Evolutionary conservation across 2,113 vertebrate species (phyloP).

Genomic region (Otolemur garnettii): DNA sequence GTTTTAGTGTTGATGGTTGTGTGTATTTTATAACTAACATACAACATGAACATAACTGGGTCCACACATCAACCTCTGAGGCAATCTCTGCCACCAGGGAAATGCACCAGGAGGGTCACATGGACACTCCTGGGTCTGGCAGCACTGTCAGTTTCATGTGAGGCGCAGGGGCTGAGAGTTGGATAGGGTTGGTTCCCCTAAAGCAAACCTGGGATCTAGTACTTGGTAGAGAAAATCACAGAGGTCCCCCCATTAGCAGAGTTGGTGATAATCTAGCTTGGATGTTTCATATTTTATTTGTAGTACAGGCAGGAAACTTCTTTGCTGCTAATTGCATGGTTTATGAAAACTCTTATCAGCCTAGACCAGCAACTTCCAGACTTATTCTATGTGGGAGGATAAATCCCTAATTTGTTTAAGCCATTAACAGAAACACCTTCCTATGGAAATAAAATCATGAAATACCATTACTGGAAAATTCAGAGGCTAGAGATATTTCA

Average conservation of each 20-base stretch:
- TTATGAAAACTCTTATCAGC: not conserved
- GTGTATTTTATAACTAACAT: not conserved
- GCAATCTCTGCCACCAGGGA: not conserved
- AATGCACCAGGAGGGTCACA: not conserved
- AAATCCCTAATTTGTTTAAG: not conserved
- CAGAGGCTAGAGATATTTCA: not conserved
- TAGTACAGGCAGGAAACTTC: not conserved
- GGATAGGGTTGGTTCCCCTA: not conserved
- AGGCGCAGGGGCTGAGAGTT: not conserved
- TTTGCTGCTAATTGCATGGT: not conserved
- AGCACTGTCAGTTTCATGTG: not conserved
- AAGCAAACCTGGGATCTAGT: not conserved
- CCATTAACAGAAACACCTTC: not conserved
- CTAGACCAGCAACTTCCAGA: not conserved
- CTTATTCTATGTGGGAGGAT: not conserved
- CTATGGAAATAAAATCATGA: not conserved
- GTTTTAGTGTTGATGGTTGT: not conserved
- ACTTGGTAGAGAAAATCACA: not conserved
- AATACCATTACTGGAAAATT: not conserved
- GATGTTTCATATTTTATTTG: not conserved
- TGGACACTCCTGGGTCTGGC: not conserved
- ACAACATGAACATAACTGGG: not conserved
- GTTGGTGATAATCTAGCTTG: not conserved
- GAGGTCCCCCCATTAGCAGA: not conserved
- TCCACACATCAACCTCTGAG: not conserved